These are phyloP conservation scores for Polylopha cassiicola DNA, from an alignment of 2,888 invertebrate species.

Conservation along the genomic window DNA sequence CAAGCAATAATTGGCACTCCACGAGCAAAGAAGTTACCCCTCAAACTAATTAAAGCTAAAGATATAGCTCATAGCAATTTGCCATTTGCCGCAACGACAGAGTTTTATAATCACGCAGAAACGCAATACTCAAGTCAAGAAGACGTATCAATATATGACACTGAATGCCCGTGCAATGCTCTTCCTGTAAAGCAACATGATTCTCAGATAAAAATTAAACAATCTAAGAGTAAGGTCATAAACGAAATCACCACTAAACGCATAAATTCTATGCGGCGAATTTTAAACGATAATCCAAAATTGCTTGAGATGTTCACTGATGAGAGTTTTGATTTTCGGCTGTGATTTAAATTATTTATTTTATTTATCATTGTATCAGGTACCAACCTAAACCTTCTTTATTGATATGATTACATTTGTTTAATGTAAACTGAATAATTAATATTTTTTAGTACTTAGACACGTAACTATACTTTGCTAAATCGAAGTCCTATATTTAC, in stretches of 20 bases:
- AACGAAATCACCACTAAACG: constrained; percentile 40
- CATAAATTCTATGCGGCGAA: constrained; percentile 40
- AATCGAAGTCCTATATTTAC: too few relatives aligned
- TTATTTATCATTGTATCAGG: constrained; percentile 17
- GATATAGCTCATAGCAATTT: constrained; percentile 39
- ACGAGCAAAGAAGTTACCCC: constrained; percentile 24
- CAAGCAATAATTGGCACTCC: constrained; percentile 41
- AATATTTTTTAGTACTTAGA: constrained; percentile 1
- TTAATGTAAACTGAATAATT: too few relatives aligned
- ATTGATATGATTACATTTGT: too few relatives aligned
- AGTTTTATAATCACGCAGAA: constrained; percentile 41
- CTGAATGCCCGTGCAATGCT: constrained; percentile 43
- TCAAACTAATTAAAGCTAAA: constrained; percentile 39
- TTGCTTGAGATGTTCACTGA: constrained; percentile 59
- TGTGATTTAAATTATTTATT: constrained; percentile 26
- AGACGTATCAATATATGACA: constrained; percentile 33
- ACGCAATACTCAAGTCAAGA: constrained; percentile 65
- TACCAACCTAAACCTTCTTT: constrained; percentile 21
- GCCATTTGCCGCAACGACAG: constrained; percentile 51
- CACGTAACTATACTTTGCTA: neutral
- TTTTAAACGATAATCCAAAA: constrained; percentile 50
- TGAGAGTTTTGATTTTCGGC: constrained; percentile 51
- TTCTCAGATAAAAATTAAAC: constrained; percentile 21
- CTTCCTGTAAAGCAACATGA: constrained; percentile 14
- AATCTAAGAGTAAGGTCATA: constrained; percentile 30